Base-by-base conservation (phyloP, 2,797 vertebrate genomes). In the Telmatherina bonti region DNA sequence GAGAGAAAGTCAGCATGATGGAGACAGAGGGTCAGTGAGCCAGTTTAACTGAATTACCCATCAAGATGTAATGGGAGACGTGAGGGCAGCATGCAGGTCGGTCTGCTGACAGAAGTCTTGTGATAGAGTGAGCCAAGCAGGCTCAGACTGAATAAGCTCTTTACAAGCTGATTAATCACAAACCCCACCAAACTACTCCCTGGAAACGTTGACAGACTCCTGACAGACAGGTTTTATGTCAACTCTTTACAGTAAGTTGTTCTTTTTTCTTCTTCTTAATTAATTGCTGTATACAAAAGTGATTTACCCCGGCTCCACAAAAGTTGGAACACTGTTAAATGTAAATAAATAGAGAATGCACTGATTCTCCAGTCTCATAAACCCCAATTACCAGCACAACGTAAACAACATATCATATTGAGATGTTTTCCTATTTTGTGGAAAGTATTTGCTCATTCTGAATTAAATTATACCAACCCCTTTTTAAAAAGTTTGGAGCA, bases 51-150 rank as follows among this genome's bases (percentile, higher is more conserved):
- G 66, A 85, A 88, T 92, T 83, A 86, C 71, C 72, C 76, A 73
- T 81, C 24, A 63, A 62, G 64, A 8, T 1, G 45, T 92, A 92
- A 93, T 91, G 18, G 80, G 81, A 88, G 87, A 81, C 90, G 4
- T 90, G 89, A 89, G 82, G 88, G 27, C 61, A 67, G 70, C 73
- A 67, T 27, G 84, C 70, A 79, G 84, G 78, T 76, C n/a, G 12
- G 83, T 93, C 91, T 92, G 88, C 88, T 93, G 90, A 94, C 88
- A 66, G 68, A 65, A 57, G 86, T 90, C 93, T 91, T 92, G 90
- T 94, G 93, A 93, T 70, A 49, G 77, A 72, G 29, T 0, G 59
- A 81, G 74, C 49, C 11, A 13, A 72, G 69, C 27, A 1, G 30
- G 36, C 78, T 79, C 76, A 81, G 82, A 75, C 83, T 59, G 62